Conservation (phyloP, 1,140 invertebrate species). For the Drosophila pectinifera region DNA sequence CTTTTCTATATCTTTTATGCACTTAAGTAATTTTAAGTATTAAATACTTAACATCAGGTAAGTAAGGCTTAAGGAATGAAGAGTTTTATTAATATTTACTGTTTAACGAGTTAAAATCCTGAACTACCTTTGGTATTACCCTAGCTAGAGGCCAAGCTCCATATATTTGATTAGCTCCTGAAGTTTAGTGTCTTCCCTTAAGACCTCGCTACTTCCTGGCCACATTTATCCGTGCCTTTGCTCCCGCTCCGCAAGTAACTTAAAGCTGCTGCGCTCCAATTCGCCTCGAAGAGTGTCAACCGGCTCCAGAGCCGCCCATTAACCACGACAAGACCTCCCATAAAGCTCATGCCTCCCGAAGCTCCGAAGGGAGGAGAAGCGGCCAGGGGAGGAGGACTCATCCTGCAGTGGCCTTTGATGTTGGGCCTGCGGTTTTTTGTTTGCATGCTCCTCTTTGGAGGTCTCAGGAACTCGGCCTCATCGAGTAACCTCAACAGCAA, state of each 20-base stretch:
- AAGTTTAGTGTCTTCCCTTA: constrained; percentile 4
- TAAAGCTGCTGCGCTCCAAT: constrained; percentile 53
- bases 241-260: constrained; percentile 43
- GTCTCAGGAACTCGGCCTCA: constrained; percentile 30
- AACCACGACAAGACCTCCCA: constrained; percentile 3
- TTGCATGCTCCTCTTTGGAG: constrained; percentile 44
- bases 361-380: not conserved
- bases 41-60: no score
- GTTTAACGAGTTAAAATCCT: not conserved
- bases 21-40: not conserved
- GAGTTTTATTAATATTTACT: not conserved
- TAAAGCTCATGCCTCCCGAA: not conserved
- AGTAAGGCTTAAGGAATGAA: no score
- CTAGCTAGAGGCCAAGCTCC: no score
- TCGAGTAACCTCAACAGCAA: constrained; percentile 41
- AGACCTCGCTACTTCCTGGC: not conserved
- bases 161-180: constrained; percentile 16
- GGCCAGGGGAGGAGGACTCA: not conserved
- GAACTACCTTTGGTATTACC: not conserved
- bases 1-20: no score
- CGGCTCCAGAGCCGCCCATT: constrained; percentile 3
- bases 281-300: constrained; percentile 44
- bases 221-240: constrained; percentile 11
- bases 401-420: constrained; percentile 52
- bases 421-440: constrained; percentile 56